Conservation (phyloP, 2,888 invertebrate species). For the Ptychoptera albimana region DNA sequence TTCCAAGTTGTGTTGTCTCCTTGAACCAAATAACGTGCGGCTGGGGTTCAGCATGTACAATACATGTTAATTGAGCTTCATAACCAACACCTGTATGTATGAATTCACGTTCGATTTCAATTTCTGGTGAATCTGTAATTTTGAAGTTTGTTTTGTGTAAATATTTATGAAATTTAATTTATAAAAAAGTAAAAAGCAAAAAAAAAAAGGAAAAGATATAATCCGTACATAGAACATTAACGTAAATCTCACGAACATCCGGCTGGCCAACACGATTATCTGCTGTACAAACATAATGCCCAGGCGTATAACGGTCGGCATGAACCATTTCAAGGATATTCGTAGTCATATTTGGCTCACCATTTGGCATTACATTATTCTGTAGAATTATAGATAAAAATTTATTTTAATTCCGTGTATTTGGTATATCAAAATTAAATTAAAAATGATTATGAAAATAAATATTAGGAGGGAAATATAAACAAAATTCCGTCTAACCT, state of each 20-base stretch:
- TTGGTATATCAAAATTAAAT: no score
- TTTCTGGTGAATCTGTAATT: slow-evolving; percentile 36
- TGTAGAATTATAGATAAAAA: slow-evolving; percentile 11
- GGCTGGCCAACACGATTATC: slow-evolving; percentile 37
- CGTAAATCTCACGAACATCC: slow-evolving; percentile 30
- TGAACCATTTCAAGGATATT: slow-evolving; percentile 36
- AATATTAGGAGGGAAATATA: not conserved
- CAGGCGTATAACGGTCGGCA: slow-evolving; percentile 36
- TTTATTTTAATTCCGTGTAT: not conserved
- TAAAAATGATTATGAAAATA: no score
- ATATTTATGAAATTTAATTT: not conserved
- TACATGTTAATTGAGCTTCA: slow-evolving; percentile 39
- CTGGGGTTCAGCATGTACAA: slow-evolving; percentile 39
- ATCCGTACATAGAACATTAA: slow-evolving; percentile 35
- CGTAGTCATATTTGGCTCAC: slow-evolving; percentile 36
- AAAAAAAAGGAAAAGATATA: no score
- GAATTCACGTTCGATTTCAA: slow-evolving; percentile 35
- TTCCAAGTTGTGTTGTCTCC: slow-evolving; percentile 35
- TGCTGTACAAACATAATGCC: slow-evolving; percentile 39
- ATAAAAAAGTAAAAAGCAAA: no score
- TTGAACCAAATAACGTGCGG: slow-evolving; percentile 35
- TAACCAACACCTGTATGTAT: slow-evolving; percentile 40
- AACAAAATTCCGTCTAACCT: slow-evolving; percentile 20
- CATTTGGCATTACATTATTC: slow-evolving; percentile 37
- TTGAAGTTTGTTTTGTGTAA: not conserved